Evolutionary conservation across 1,140 invertebrate species (phyloP).

Genomic region (Lucilia sericata): DNA sequence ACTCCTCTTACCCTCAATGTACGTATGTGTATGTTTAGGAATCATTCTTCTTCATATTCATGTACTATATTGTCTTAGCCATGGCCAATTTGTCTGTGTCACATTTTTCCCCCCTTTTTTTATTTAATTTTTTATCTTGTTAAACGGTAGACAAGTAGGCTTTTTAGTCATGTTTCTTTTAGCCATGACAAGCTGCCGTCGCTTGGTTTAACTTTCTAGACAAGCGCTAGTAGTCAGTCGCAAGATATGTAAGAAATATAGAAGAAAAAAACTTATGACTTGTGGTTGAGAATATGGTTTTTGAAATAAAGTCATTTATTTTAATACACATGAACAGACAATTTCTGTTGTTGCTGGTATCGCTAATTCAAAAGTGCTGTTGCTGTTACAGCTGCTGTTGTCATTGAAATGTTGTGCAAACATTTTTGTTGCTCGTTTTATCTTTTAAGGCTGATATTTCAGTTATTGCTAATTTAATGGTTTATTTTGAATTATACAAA

Average conservation of each 20-base stretch:
- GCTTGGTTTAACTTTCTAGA: background rate
- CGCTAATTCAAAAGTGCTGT: too few relatives aligned
- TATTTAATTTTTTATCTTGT: background rate
- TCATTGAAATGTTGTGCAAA: too few relatives aligned
- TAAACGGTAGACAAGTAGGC: constrained; percentile 14
- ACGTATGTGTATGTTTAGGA: too few relatives aligned
- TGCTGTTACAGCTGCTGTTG: too few relatives aligned
- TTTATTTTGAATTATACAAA: too few relatives aligned
- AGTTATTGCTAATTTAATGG: too few relatives aligned
- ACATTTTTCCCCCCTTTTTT: background rate
- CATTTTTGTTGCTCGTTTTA: too few relatives aligned
- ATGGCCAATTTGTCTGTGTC: constrained; percentile 11
- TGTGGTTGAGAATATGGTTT: background rate
- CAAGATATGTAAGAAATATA: background rate
- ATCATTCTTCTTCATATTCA: background rate
- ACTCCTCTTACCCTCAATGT: too few relatives aligned
- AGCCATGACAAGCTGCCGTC: background rate
- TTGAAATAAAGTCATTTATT: background rate
- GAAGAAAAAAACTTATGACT: background rate
- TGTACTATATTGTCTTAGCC: background rate
- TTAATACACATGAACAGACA: too few relatives aligned
- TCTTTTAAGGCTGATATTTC: too few relatives aligned
- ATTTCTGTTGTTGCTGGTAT: too few relatives aligned
- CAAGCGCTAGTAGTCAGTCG: background rate
- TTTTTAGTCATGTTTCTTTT: too few relatives aligned